Percentiles rank a stretch among this genome's conserved stretches.
Evolutionary conservation across 64 coral and sea anemone genomes (phyloP).

Genomic region (Acropora yongei): DNA sequence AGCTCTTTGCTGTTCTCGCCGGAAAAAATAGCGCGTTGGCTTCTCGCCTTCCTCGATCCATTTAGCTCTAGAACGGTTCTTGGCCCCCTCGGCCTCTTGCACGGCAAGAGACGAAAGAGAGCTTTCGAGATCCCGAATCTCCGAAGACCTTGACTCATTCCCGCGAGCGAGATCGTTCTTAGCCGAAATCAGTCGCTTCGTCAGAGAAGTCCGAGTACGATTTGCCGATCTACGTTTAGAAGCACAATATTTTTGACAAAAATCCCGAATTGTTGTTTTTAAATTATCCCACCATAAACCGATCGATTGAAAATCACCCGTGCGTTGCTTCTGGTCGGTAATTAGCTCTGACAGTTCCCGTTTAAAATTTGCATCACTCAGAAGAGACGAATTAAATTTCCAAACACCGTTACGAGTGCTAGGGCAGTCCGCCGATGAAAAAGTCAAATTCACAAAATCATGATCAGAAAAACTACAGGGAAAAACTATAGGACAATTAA

Average conservation of each 20-base stretch:
- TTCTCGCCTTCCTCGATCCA: constrained; percentile 53
- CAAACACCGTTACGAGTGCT: neutral
- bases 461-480: constrained; percentile 35
- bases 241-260: neutral
- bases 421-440: neutral
- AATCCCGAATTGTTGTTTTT: neutral
- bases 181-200: neutral
- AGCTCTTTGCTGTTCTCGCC: neutral
- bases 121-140: neutral
- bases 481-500: neutral
- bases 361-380: neutral
- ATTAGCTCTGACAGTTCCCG: neutral
- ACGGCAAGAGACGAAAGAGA: neutral
- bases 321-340: neutral
- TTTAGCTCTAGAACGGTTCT: neutral
- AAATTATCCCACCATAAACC: constrained; percentile 60
- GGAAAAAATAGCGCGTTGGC: constrained; percentile 9
- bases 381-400: constrained; percentile 40
- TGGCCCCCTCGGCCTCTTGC: neutral
- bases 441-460: neutral
- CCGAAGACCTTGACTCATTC: neutral
- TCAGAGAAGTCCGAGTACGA: neutral
- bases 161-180: neutral
- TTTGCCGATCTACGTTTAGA: neutral
- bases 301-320: neutral